phyloP scores from a whole-genome alignment of 2,113 vertebrate species.

The Carassius carassius region DNA sequence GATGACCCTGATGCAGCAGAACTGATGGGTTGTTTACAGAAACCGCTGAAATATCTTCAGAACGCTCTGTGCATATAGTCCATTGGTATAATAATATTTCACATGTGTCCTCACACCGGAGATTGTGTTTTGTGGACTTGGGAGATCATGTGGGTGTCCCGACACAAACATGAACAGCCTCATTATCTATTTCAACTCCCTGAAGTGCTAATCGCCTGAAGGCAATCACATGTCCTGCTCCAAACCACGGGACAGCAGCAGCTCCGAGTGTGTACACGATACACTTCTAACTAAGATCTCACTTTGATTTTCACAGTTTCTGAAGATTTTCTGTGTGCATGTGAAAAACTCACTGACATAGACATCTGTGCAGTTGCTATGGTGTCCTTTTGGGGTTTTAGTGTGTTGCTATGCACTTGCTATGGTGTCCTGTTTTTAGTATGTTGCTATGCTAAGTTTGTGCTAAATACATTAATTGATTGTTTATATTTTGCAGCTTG shows the following conservation, averaged over 20 bases:
- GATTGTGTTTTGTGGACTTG: slow-evolving; percentile 13
- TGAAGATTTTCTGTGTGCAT: too few relatives aligned
- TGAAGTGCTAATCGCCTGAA: slow-evolving; percentile 34
- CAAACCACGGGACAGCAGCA: not conserved
- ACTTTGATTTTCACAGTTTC: too few relatives aligned
- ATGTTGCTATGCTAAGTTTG: not conserved
- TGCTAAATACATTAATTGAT: not conserved
- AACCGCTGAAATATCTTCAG: not conserved
- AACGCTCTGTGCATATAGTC: too few relatives aligned
- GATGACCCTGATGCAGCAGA: not conserved
- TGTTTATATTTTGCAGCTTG: not conserved
- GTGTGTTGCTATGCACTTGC: too few relatives aligned
- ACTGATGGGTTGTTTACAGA: not conserved
- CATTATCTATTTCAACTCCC: slow-evolving; percentile 18
- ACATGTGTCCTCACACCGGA: not conserved
- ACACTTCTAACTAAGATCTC: too few relatives aligned
- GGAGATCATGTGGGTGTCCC: slow-evolving; percentile 64
- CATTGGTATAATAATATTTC: too few relatives aligned
- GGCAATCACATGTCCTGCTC: slow-evolving; percentile 68
- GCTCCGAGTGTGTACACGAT: too few relatives aligned
- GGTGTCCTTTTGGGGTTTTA: too few relatives aligned
- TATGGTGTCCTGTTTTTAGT: too few relatives aligned
- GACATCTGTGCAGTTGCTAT: too few relatives aligned
- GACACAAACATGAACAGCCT: slow-evolving; percentile 28
- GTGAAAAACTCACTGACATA: too few relatives aligned